Conservation (phyloP, 2,888 invertebrate species). For the Sturmia bella region DNA sequence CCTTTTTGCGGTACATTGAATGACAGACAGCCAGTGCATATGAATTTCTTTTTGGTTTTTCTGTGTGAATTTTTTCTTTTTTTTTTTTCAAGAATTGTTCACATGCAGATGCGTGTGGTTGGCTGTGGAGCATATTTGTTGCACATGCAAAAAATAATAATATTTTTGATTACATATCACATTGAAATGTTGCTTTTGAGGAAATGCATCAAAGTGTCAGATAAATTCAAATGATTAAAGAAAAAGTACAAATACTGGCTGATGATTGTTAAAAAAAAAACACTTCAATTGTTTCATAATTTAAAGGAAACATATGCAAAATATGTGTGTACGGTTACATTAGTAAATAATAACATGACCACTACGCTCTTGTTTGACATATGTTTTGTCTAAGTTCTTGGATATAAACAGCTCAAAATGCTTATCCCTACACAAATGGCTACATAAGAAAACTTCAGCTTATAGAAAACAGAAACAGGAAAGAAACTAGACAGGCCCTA, state of each 20-base stretch:
- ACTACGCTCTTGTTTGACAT: too few species aligned
- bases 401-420: too few species aligned
- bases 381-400: too few species aligned
- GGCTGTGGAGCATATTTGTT: slow-evolving; percentile 58
- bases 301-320: too few species aligned
- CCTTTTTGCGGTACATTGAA: slow-evolving; percentile 69
- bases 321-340: too few species aligned
- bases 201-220: slow-evolving; percentile 50
- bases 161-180: slow-evolving; percentile 57
- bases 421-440: too few species aligned
- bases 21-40: slow-evolving; percentile 65
- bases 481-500: too few species aligned
- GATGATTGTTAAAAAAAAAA: neutral
- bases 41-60: slow-evolving; percentile 34
- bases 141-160: slow-evolving; percentile 28
- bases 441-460: too few species aligned
- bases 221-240: slow-evolving; percentile 22
- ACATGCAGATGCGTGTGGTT: slow-evolving; percentile 53
- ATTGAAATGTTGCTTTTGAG: slow-evolving; percentile 51
- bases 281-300: slow-evolving; percentile 1
- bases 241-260: neutral
- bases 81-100: slow-evolving; percentile 20
- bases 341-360: too few species aligned
- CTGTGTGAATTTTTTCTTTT: slow-evolving; percentile 4
- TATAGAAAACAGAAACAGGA: too few species aligned